Evolutionary conservation across 2,113 vertebrate genomes (phyloP).

Genomic region (Eretmochelys imbricata): DNA sequence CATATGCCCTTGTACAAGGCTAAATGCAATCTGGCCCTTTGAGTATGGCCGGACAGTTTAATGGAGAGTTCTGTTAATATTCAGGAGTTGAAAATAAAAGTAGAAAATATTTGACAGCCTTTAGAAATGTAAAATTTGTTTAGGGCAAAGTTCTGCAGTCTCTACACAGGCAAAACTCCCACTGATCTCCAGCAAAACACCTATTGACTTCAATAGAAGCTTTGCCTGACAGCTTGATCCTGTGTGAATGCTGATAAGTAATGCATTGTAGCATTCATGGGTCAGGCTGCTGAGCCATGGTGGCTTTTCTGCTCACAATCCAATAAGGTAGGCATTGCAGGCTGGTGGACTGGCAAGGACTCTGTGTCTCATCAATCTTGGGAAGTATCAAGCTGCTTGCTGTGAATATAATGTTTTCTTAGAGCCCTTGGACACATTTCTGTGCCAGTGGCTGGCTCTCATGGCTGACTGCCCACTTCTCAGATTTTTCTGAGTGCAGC

Average conservation of each 20-base stretch:
- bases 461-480: neutral
- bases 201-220: neutral
- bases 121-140: neutral
- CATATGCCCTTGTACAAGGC: neutral
- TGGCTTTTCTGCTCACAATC: neutral
- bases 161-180: neutral
- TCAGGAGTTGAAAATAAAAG: neutral
- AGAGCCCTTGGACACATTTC: neutral
- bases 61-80: neutral
- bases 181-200: neutral
- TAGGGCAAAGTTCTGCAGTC: neutral
- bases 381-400: neutral
- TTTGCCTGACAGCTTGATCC: neutral
- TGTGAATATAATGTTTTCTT: neutral
- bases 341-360: neutral
- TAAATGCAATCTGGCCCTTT: neutral
- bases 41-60: neutral
- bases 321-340: rapidly evolving
- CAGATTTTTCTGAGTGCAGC: neutral
- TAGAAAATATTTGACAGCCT: neutral
- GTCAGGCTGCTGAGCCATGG: neutral
- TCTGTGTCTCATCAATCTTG: neutral
- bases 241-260: neutral
- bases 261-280: neutral
- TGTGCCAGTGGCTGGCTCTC: neutral